Evolutionary conservation across 2,888 invertebrate species (phyloP), one percentile per base, ranked within the genome.

Genomic region (Penaeus monodon): DNA sequence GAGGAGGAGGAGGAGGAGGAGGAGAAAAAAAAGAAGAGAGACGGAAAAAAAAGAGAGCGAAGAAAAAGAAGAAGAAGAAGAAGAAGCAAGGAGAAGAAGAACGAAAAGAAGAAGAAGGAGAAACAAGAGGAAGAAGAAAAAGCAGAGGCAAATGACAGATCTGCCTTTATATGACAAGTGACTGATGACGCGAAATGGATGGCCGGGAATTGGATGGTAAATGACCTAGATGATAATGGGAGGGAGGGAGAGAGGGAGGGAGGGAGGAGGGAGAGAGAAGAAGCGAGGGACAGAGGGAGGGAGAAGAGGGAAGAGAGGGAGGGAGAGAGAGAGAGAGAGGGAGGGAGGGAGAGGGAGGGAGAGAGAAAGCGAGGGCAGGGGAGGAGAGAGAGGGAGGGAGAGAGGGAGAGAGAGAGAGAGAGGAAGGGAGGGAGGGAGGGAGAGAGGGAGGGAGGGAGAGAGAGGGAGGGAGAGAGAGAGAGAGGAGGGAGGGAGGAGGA

Each of bases 381-480:
- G n/a, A n/a, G 3, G 33, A 33, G 33, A 33, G 33, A 33, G 33
- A 33, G 33, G 3, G 33, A 33, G 33, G 3, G 33, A 33, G 33
- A 33, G 33, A 33, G 74, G 22, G 44, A n/a, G 49, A 44, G 24
- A 29, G 38, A 57, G 27, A 22, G 63, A 65, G 64, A 12, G 65
- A 57, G 64, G 14, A 27, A 80, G 33, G n/a, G 80, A 64, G 80
- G 17, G 65, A 80, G 80, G 17, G 64, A 80, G 80, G 8, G 64
- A 64, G 80, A 22, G 80, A 80, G 65, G n/a, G 80, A 80, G 64
- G 1, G 65, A 80, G 64, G n/a, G 80, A 64, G 80, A 29, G 80
- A 80, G 80, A 29, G 64, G 64, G 80, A 17, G 33, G 8, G 76
- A 17, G 76, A 76, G 33, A 33, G 76, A 76, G 33, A 17, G 38